A percentile compares a stretch with the other conserved stretches of the same genome.
phyloP scores from a whole-genome alignment of 2,888 invertebrate genomes.

The Reticulitermes lucifugus region DNA sequence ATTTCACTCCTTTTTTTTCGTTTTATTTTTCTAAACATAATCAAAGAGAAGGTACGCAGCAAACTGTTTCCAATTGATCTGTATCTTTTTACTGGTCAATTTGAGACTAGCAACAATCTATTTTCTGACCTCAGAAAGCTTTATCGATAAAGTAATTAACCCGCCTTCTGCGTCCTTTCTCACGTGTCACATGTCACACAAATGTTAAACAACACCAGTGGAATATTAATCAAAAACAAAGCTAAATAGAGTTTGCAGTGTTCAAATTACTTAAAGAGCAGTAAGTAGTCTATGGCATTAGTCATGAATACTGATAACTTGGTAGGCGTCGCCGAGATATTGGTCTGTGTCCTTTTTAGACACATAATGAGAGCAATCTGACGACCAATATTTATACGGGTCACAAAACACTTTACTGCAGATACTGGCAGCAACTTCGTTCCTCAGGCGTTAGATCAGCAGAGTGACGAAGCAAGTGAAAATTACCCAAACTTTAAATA shows the following conservation, averaged over 20 bases:
- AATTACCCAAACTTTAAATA: too few species aligned
- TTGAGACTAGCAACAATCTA: constrained; percentile 30
- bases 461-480: too few species aligned
- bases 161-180: constrained; percentile 10
- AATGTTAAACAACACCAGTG: constrained; percentile 31
- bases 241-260: constrained; percentile 34
- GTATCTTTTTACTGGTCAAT: constrained; percentile 31
- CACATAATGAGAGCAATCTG: constrained; percentile 2
- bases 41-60: constrained; percentile 35
- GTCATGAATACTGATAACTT: constrained; percentile 21
- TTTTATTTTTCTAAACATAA: constrained; percentile 31
- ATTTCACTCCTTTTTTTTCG: constrained; percentile 19
- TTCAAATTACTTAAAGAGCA: constrained; percentile 31
- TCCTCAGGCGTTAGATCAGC: background rate
- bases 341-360: background rate
- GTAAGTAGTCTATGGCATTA: constrained; percentile 15
- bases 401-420: background rate
- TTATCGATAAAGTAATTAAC: constrained; percentile 39
- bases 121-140: constrained; percentile 27
- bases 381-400: background rate
- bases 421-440: background rate
- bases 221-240: constrained; percentile 35
- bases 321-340: background rate
- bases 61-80: constrained; percentile 37
- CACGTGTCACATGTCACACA: constrained; percentile 16